These are phyloP conservation scores for Schlechtendalia chinensis DNA, from an alignment of 1,140 invertebrate species.

Conservation along the genomic window DNA sequence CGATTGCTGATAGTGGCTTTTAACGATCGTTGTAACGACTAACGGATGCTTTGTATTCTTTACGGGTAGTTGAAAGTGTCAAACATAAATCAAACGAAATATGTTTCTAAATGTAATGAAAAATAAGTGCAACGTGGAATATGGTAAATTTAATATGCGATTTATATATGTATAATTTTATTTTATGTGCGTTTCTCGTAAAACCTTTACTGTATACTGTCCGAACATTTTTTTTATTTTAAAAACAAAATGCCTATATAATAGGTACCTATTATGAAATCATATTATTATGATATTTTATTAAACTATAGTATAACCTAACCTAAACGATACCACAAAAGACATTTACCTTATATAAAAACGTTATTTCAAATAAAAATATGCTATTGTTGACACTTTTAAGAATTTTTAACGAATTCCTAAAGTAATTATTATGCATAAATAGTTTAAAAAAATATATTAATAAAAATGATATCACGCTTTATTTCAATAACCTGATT, in stretches of 20 bases:
- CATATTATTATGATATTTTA: neutral
- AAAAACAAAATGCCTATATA: neutral
- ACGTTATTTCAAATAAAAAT: too few relatives aligned
- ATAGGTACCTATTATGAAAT: neutral
- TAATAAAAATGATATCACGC: neutral
- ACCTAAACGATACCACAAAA: neutral
- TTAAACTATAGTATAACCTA: neutral
- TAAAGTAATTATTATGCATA: too few relatives aligned
- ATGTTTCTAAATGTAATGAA: conserved; percentile 26
- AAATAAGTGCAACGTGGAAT: neutral
- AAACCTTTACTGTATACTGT: neutral
- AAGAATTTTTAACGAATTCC: conserved; percentile 1
- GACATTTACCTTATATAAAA: neutral
- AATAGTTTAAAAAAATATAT: too few relatives aligned
- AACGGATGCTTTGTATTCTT: conserved; percentile 34
- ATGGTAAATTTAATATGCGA: neutral
- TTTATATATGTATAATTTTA: too few relatives aligned
- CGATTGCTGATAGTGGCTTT: conserved; percentile 21
- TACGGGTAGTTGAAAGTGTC: conserved; percentile 7
- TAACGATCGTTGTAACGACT: conserved; percentile 29
- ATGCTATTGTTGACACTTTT: neutral
- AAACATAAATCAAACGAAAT: conserved; percentile 23
- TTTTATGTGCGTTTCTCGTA: neutral
- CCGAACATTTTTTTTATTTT: neutral
- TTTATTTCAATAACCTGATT: neutral